Conservation (phyloP, 2,888 invertebrate species). For the Chromoteleia sp. region DNA sequence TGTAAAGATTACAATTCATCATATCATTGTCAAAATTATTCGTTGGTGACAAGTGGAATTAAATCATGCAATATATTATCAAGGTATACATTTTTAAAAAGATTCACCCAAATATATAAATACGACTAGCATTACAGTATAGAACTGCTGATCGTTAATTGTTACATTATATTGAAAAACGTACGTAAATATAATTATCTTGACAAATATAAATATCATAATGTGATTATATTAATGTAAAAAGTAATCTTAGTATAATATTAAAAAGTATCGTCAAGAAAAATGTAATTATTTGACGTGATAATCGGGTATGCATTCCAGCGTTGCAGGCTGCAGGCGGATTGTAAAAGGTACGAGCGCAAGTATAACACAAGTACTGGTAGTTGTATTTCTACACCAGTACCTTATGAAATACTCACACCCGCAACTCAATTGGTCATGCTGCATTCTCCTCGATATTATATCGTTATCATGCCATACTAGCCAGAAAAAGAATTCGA, state of each 20-base stretch:
- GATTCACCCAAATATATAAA: neutral
- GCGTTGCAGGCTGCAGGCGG: constrained; percentile 79
- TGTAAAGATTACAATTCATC: no score
- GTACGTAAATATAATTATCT: neutral
- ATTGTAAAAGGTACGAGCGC: constrained; percentile 85
- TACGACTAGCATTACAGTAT: no score
- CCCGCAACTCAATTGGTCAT: constrained; percentile 86
- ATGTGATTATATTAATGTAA: neutral
- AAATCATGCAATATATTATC: constrained; percentile 8
- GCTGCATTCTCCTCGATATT: constrained; percentile 83
- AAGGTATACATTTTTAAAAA: constrained; percentile 22
- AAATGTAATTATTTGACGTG: constrained; percentile 13
- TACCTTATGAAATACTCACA: constrained; percentile 99
- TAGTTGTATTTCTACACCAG: constrained; percentile 89
- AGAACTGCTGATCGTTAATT: no score
- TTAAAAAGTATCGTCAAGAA: neutral
- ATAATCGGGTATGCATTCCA: constrained; percentile 72
- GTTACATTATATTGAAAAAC: no score
- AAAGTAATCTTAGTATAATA: neutral
- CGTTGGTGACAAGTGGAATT: no score
- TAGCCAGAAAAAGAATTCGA: constrained; percentile 73
- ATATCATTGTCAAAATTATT: no score
- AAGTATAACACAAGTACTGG: constrained; percentile 98
- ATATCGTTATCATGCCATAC: constrained; percentile 82
- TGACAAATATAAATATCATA: neutral